A percentile compares a stretch with the other conserved stretches of the same genome.
Conservation (phyloP, 2,888 invertebrate genomes). For the Aproaerema taeniolella region DNA sequence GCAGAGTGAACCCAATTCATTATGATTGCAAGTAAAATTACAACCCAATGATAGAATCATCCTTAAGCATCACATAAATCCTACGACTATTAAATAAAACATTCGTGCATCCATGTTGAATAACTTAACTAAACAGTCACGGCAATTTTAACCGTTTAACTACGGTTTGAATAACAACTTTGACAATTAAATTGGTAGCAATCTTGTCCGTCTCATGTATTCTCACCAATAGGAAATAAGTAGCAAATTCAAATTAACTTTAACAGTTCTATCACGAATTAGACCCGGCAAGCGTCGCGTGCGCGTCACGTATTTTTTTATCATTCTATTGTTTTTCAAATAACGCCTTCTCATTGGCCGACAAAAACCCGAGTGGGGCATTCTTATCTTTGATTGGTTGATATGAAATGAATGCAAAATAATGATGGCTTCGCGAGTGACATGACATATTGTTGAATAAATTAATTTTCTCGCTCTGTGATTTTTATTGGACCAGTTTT, state of each 20-base stretch:
- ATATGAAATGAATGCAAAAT: constrained; percentile 61
- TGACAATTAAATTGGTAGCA: constrained; percentile 2
- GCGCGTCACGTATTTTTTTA: constrained; percentile 72
- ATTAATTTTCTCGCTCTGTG: constrained; percentile 38
- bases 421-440: constrained; percentile 64
- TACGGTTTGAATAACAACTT: no score
- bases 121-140: constrained; percentile 3
- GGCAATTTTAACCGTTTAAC: not conserved
- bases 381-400: constrained; percentile 47
- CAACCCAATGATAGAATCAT: no score
- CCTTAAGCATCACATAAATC: no score
- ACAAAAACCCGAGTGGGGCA: constrained; percentile 51
- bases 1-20: no score
- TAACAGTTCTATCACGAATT: constrained; percentile 10
- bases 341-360: constrained; percentile 46
- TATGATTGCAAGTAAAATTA: no score
- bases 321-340: constrained; percentile 75
- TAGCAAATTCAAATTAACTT: constrained; percentile 1
- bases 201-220: no score
- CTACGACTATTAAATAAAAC: no score
- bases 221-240: constrained; percentile 3
- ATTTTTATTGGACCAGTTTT: constrained; percentile 34
- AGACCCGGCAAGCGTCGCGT: constrained; percentile 32
- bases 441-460: constrained; percentile 65
- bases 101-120: no score